Evolutionary conservation across 1,140 invertebrate species (phyloP), one percentile per base, ranked within the genome.

Genomic region (Bombus pyrosoma): DNA sequence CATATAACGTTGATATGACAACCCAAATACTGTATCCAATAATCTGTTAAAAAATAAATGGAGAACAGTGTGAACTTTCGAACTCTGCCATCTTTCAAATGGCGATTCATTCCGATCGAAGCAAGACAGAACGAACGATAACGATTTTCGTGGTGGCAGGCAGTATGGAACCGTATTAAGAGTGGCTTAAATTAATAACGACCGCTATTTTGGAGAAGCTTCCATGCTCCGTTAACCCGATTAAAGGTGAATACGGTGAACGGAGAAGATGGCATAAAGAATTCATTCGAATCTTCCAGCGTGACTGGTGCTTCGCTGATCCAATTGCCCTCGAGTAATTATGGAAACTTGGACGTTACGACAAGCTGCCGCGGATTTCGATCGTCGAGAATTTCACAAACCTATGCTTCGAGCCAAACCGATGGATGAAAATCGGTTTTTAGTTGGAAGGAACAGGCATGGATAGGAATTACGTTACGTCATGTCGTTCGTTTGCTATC

Each of bases 211-310:
- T 82, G 88, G 90, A 93, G 90, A 81, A 87, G 91, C 89, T 91
- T 89, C 89, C 91, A 91, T 89, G 92, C 91, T 92, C 90, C 88
- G 92, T 88, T 94, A 94, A 94, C 92, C 89, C 92, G 92, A 94
- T 94, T 94, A 93, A 87, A 85, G 72, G 75, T 84, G 88, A 86
- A 84, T 86, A 81, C 85, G 74, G 85, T 41, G 62, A 91, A 86
- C 68, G 62, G 82, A 90, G 88, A 89, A 89, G 86, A 90, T 86
- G 83, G 83, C 90, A 94, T 94, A 88, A 93, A 93, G 88, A 89
- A 92, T 92, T 94, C 91, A 93, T 86, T 72, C 79, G 57, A 81
- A 88, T 91, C 90, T 83, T 85, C 90, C 88, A 72, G 72, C 86
- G 85, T 86, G 87, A 89, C 85, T 91, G 87, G 62, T 68, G 39